Evolutionary conservation across 1,140 invertebrate species (phyloP).

Genomic region (Drosophila bocqueti): DNA sequence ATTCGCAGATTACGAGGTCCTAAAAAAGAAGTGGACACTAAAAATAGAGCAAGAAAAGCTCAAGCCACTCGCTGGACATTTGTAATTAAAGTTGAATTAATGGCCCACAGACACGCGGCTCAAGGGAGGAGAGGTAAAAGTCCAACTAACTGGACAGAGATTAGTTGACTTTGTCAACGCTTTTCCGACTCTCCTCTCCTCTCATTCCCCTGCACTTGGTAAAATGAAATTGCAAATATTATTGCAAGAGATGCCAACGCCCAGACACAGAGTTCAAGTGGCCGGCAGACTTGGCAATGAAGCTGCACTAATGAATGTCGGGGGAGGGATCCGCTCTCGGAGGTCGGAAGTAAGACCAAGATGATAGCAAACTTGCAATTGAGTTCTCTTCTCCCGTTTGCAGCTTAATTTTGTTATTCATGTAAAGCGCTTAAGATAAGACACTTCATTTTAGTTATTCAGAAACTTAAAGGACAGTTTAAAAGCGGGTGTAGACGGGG

Average conservation of each 20-base stretch:
- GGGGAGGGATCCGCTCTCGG: not conserved
- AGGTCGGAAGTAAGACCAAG: conserved; percentile 1
- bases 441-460: conserved; percentile 7
- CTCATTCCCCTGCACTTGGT: conserved; percentile 4
- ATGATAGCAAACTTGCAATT: conserved; percentile 32
- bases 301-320: conserved; percentile 44
- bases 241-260: conserved; percentile 39
- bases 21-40: conserved; percentile 34
- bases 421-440: conserved; percentile 33
- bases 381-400: not conserved
- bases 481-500: not conserved
- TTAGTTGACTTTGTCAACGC: conserved; percentile 47
- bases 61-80: conserved; percentile 33
- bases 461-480: conserved; percentile 17
- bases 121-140: not conserved
- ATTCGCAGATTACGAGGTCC: conserved; percentile 37
- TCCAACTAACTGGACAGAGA: conserved; percentile 37
- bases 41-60: conserved; percentile 37
- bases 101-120: conserved; percentile 34
- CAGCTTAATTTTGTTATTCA: conserved; percentile 32
- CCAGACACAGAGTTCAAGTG: conserved; percentile 60
- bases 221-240: conserved; percentile 44
- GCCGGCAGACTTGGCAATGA: conserved; percentile 45
- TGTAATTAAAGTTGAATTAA: conserved; percentile 51
- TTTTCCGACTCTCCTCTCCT: conserved; percentile 4